A percentile compares a stretch with the other conserved stretches of the same genome.
Evolutionary conservation across 2,113 vertebrate species (phyloP).

Genomic region (Oreocharis arfaki): DNA sequence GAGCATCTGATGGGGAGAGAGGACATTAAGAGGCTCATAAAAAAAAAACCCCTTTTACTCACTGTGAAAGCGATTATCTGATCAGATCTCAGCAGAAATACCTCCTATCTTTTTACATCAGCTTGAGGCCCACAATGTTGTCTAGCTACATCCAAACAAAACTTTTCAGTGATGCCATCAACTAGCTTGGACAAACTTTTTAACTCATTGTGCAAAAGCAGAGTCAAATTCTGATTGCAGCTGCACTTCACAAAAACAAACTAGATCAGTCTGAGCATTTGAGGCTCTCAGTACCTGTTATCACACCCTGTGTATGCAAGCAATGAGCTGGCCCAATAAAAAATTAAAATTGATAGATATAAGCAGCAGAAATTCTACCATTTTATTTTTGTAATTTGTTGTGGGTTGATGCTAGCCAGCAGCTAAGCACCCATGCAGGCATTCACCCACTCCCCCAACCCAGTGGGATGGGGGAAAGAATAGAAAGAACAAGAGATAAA

Average conservation of each 20-base stretch:
- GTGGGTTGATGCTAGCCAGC: neutral
- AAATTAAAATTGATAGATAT: neutral
- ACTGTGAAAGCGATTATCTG: neutral
- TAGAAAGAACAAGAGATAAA: neutral
- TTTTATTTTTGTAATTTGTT: neutral
- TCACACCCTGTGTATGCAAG: neutral
- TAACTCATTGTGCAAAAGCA: neutral
- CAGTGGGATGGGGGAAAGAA: neutral
- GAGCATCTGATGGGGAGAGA: neutral
- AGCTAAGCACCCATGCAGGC: neutral
- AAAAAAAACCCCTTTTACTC: neutral
- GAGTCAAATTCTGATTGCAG: neutral
- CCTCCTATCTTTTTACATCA: neutral
- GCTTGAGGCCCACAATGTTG: neutral
- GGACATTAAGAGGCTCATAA: neutral
- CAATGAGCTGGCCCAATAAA: neutral
- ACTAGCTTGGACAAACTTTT: neutral
- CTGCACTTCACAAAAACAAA: neutral
- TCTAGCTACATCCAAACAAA: neutral
- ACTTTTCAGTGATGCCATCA: neutral
- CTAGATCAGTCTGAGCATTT: neutral
- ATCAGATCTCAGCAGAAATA: neutral
- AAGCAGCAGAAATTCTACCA: neutral
- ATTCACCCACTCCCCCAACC: neutral
- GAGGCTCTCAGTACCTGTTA: neutral